These are phyloP conservation scores for Hiodon alosoides DNA, from an alignment of 2,113 vertebrate species.

Conservation along the genomic window DNA sequence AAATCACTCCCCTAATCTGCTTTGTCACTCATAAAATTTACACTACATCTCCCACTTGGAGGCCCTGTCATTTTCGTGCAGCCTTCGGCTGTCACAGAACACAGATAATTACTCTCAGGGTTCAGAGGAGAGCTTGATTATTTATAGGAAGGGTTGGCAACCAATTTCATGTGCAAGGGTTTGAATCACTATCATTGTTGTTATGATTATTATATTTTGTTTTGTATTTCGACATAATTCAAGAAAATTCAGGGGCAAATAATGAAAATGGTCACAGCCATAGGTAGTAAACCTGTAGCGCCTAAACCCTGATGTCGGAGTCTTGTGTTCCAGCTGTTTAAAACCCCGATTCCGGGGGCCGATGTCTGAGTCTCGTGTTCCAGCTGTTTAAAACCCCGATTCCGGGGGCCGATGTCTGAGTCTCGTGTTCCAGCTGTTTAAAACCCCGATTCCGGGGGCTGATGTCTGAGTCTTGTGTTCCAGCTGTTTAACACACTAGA, in stretches of 20 bases:
- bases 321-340: no score
- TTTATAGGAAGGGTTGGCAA: conserved; percentile 56
- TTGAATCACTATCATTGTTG: conserved; percentile 28
- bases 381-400: no score
- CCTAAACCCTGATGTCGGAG: conserved; percentile 2
- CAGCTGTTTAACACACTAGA: no score
- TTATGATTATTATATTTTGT: conserved; percentile 24
- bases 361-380: not conserved
- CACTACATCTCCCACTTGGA: conserved; percentile 70
- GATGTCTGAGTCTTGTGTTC: no score
- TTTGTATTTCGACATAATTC: conserved; percentile 49
- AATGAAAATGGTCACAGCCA: conserved; percentile 26
- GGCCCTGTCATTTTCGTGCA: conserved; percentile 66
- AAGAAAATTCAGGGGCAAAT: conserved; percentile 32
- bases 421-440: no score
- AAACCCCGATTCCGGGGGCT: no score
- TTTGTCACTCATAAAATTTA: conserved; percentile 79
- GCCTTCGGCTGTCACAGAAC: conserved; percentile 67
- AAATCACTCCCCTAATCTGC: conserved; percentile 65
- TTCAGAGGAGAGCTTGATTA: conserved; percentile 63
- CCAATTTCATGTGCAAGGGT: conserved; percentile 47
- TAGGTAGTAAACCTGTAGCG: conserved; percentile 12
- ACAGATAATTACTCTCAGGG: conserved; percentile 67
- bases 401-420: no score
- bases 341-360: not conserved